A percentile compares a stretch with the other conserved stretches of the same genome.
Conservation (phyloP, 2,888 invertebrate species). For the Oxyteleia sp. region DNA sequence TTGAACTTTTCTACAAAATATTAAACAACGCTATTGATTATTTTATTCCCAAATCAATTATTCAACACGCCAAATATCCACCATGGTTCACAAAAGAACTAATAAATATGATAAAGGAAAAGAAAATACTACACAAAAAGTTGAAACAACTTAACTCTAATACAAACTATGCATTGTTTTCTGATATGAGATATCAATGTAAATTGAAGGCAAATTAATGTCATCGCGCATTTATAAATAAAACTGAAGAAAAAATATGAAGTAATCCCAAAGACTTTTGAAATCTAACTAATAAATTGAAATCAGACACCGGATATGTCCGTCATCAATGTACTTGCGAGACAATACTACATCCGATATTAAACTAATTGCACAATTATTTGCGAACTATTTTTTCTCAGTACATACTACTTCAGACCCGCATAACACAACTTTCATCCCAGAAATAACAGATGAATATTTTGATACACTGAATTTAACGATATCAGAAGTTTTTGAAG, state of each 20-base stretch:
- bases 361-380: background rate
- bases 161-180: background rate
- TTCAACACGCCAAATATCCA: background rate
- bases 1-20: too few relatives aligned
- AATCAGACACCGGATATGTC: background rate
- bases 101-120: background rate
- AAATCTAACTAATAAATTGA: background rate
- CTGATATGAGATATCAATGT: background rate
- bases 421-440: too few relatives aligned
- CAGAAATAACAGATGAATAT: too few relatives aligned
- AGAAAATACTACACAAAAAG: background rate
- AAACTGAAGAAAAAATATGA: background rate
- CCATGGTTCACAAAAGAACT: background rate
- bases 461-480: background rate
- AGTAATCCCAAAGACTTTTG: background rate
- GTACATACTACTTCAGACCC: too few relatives aligned
- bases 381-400: background rate
- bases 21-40: too few relatives aligned
- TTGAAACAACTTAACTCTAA: background rate
- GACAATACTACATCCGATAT: background rate
- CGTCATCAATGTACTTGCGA: too few relatives aligned
- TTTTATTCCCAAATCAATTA: too few relatives aligned
- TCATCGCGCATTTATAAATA: background rate
- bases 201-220: background rate
- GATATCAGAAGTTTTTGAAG: background rate